Conservation (phyloP, 2,113 vertebrate species). For the Haplotaxodon microlepis region DNA sequence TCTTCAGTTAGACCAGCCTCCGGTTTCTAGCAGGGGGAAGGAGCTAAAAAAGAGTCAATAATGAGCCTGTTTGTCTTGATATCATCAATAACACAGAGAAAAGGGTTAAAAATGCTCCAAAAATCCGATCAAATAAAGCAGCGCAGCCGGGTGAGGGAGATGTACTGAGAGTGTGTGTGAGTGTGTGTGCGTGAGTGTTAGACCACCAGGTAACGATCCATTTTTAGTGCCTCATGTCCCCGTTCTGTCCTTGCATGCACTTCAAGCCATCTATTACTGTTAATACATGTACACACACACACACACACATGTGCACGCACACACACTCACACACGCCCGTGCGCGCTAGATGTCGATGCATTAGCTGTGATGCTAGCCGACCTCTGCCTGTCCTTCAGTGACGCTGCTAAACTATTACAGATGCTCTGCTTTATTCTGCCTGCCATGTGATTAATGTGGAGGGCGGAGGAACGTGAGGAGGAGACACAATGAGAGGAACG, state of each 20-base stretch:
- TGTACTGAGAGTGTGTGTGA: neutral
- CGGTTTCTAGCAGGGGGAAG: neutral
- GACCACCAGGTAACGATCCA: constrained; percentile 49
- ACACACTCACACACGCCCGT: neutral
- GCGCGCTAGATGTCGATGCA: neutral
- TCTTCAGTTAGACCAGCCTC: neutral
- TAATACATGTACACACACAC: constrained; percentile 28
- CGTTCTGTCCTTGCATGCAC: constrained; percentile 68
- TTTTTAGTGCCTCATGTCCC: constrained; percentile 66
- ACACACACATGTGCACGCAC: neutral
- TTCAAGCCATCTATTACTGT: constrained; percentile 65
- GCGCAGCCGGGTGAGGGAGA: neutral
- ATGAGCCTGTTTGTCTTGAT: neutral
- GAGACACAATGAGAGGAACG: constrained; percentile 35
- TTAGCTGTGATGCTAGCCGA: constrained; percentile 25
- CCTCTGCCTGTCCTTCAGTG: constrained; percentile 59
- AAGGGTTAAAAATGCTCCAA: neutral
- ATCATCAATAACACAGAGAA: neutral
- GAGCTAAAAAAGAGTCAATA: neutral
- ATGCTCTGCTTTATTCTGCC: constrained; percentile 55
- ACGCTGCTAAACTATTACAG: constrained; percentile 60
- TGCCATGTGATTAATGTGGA: constrained; percentile 63
- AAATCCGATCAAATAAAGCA: neutral
- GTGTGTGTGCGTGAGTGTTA: neutral
- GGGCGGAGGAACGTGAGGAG: constrained; percentile 47